Evolutionary conservation across 2,113 vertebrate species (phyloP).

Genomic region (Indicator indicator): DNA sequence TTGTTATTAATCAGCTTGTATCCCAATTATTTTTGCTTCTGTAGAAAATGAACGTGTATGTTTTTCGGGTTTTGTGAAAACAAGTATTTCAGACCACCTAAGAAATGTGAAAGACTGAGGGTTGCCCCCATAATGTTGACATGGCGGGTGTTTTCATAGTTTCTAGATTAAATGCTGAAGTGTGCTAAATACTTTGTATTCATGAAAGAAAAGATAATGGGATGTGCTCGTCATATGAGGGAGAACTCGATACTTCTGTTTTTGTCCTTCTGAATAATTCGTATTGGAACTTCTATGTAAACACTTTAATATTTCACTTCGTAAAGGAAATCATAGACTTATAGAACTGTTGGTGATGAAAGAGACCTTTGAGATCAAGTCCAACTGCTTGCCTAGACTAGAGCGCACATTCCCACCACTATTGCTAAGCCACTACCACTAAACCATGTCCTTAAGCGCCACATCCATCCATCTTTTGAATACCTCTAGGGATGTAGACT

Average conservation of each 20-base stretch:
- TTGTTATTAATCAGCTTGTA: neutral
- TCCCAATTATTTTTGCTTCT: neutral
- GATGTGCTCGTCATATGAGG: too few relatives aligned
- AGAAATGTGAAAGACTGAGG: neutral
- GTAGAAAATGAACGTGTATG: neutral
- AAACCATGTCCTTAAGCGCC: too few relatives aligned
- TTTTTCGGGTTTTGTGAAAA: neutral
- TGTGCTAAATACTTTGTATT: neutral
- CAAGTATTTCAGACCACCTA: neutral
- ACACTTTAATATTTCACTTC: neutral
- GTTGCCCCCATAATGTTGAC: neutral
- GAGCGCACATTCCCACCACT: too few relatives aligned
- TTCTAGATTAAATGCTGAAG: neutral
- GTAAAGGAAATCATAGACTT: neutral
- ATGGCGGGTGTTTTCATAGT: fast-evolving
- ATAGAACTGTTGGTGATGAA: too few relatives aligned
- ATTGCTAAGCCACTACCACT: too few relatives aligned
- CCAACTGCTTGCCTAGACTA: too few relatives aligned
- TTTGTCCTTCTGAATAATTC: neutral
- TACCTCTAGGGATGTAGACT: too few relatives aligned
- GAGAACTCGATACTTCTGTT: neutral
- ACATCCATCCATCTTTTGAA: too few relatives aligned
- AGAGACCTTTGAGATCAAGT: too few relatives aligned
- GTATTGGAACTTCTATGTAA: neutral
- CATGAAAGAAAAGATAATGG: neutral